Base-by-base conservation (phyloP, 1,140 invertebrate genomes). In the Tenebrio molitor region DNA sequence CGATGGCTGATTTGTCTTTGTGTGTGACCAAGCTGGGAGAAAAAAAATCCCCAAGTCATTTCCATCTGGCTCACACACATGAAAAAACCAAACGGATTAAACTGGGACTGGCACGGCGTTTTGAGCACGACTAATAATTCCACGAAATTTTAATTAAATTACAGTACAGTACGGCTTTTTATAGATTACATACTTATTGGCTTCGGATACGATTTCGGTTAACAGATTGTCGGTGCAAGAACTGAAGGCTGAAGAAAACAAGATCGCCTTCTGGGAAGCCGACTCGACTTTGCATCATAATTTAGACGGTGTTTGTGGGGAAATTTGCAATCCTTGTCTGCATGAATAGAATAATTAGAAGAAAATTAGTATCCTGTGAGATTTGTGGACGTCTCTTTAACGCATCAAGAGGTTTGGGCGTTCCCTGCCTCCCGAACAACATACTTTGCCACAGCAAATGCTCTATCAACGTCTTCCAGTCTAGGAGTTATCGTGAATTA, bases 1-100 rank as follows among this genome's bases (percentile, higher is more conserved):
- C 29, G 23, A 58, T 33, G 50, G 10, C 50, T 58, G 50, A 58
- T 58, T 58, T 58, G 50, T 58, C 50, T 58, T 58, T 29, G 50
- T 58, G 29, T 58, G 50, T 14, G 50, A 8, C 50, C 50, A 10
- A 15, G 19, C 10, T 50, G 12, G 12, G 42, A 46, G 42, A 53
- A 53, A 21, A 4, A 39, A 39, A 39, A 39, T 8, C 5, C 6
- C 4, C 2, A 39, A 39, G 36, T 39, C 36, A 39, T 39, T 39
- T 12, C 4, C 36, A 39, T 39, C n/a, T 39, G 36, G 2, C 36
- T 7, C 36, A 33, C 29, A 33, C 10, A 33, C 29, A 33, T 33
- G 29, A 33, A 33, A 33, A 33, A 33, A 33, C 10, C 10, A 4
- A 5, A 33, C 10, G 4, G 4, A 33, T 10, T 33, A 5, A 33